Evolutionary conservation across 2,797 vertebrate genomes (phyloP).

Genomic region (Rhinatrema bivittatum): DNA sequence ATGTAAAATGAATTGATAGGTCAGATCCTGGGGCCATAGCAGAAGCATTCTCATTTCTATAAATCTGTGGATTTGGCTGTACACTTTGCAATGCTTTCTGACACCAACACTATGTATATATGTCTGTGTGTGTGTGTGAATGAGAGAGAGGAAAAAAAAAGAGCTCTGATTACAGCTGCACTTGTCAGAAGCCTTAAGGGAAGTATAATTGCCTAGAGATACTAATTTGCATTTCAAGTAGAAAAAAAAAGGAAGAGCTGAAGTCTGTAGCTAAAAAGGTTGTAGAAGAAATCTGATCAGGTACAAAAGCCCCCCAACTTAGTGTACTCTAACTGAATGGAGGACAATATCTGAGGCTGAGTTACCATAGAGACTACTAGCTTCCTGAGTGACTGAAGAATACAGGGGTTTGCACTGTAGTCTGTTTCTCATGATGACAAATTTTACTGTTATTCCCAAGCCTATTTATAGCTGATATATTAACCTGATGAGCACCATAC

Average conservation of each 20-base stretch:
- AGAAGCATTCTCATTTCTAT: no score
- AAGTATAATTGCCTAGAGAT: constrained; percentile 88
- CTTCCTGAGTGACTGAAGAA: constrained; percentile 51
- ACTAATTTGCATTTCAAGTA: constrained; percentile 96
- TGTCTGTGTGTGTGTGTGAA: no score
- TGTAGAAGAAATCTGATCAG: constrained; percentile 77
- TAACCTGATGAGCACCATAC: no score
- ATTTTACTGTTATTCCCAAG: constrained; percentile 48
- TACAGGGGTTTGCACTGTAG: constrained; percentile 38
- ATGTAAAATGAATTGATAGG: no score
- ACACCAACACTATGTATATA: no score
- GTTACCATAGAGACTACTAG: constrained; percentile 81
- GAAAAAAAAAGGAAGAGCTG: constrained; percentile 63
- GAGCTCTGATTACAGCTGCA: constrained; percentile 87
- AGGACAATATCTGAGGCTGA: constrained; percentile 63
- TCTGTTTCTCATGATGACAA: constrained; percentile 50
- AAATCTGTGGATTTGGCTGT: no score
- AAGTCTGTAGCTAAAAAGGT: constrained; percentile 63
- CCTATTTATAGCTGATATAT: no score
- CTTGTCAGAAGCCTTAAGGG: constrained; percentile 85
- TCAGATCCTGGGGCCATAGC: no score
- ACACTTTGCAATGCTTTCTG: no score
- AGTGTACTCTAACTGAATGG: constrained; percentile 63
- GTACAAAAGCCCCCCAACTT: constrained; percentile 69
- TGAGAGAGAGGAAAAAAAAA: no score